phyloP scores from a whole-genome alignment of 2,113 vertebrate species.

The Poeciliopsis occidentalis region DNA sequence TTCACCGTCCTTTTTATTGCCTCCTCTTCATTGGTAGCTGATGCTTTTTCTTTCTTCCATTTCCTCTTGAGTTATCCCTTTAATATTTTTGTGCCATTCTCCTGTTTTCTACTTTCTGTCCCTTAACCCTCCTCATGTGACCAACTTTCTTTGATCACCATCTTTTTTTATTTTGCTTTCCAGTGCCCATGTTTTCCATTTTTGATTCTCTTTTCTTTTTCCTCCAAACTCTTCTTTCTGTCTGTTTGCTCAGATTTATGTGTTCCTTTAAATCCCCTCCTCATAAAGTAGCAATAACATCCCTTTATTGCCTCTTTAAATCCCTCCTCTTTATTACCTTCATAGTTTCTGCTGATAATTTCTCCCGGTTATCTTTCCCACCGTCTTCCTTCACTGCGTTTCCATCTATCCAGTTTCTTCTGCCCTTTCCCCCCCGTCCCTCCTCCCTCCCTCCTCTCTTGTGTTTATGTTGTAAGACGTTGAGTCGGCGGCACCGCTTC shows the following conservation, averaged over 20 bases:
- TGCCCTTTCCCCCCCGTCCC: not conserved
- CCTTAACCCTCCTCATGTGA: not conserved
- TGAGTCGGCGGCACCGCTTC: not conserved
- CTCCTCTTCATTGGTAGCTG: not conserved
- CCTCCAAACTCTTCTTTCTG: not conserved
- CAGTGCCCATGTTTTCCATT: not conserved
- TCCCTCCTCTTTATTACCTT: not conserved
- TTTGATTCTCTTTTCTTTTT: not conserved
- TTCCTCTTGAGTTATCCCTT: not conserved
- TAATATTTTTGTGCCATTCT: not conserved
- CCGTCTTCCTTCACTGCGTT: not conserved
- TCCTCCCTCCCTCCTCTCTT: not conserved
- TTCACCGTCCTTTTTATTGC: not conserved
- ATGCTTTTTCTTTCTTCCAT: not conserved
- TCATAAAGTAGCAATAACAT: too few relatives aligned
- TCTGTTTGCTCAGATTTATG: not conserved
- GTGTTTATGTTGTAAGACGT: conserved; percentile 57
- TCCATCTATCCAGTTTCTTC: not conserved
- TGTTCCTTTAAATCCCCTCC: not conserved
- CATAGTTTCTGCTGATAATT: too few relatives aligned
- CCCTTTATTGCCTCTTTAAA: not conserved
- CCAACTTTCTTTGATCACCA: not conserved
- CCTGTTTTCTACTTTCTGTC: not conserved
- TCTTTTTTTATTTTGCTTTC: too few relatives aligned
- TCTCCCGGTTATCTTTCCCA: not conserved